Percentiles rank a stretch among this genome's conserved stretches.
These are phyloP conservation scores for Sceliomorpha sp. DNA, from an alignment of 2,888 invertebrate species.

Conservation along the genomic window DNA sequence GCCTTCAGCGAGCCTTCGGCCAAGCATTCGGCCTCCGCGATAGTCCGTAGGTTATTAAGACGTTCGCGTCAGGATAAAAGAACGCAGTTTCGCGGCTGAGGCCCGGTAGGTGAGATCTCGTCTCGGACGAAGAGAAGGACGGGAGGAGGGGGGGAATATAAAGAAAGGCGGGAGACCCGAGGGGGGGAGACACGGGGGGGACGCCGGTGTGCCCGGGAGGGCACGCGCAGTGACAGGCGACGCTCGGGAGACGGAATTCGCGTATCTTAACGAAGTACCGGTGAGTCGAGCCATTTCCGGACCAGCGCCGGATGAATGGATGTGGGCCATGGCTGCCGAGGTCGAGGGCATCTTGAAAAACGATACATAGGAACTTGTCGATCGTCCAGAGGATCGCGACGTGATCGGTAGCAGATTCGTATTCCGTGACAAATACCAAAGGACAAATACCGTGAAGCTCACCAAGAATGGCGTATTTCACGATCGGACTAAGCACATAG, in stretches of 20 bases:
- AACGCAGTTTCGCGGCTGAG: no score
- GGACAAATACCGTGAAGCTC: slow-evolving; percentile 1
- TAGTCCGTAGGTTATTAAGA: no score
- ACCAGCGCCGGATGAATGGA: slow-evolving; percentile 47
- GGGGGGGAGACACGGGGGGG: no score
- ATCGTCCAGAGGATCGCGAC: not conserved
- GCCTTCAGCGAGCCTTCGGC: no score
- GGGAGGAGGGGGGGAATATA: no score
- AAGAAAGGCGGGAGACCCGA: no score
- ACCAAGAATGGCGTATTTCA: slow-evolving; percentile 6
- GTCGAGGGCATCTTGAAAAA: slow-evolving; percentile 11
- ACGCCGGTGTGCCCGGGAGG: no score
- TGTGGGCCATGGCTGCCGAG: slow-evolving; percentile 17
- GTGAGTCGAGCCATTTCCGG: slow-evolving; percentile 30
- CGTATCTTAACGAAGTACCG: slow-evolving; percentile 20
- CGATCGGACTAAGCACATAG: slow-evolving; percentile 8
- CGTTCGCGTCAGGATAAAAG: no score
- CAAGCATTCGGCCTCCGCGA: no score
- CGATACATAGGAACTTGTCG: slow-evolving; percentile 10
- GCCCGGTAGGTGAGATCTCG: no score
- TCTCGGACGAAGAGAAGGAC: no score
- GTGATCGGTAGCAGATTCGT: slow-evolving; percentile 14
- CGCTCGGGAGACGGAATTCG: slow-evolving; percentile 1
- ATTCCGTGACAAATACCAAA: slow-evolving; percentile 9
- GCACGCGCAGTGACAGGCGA: no score